Percentiles rank a stretch among this genome's conserved stretches.
Evolutionary conservation across 2,797 vertebrate genomes (phyloP).

Genomic region (Parauchenoglanis ngamensis): DNA sequence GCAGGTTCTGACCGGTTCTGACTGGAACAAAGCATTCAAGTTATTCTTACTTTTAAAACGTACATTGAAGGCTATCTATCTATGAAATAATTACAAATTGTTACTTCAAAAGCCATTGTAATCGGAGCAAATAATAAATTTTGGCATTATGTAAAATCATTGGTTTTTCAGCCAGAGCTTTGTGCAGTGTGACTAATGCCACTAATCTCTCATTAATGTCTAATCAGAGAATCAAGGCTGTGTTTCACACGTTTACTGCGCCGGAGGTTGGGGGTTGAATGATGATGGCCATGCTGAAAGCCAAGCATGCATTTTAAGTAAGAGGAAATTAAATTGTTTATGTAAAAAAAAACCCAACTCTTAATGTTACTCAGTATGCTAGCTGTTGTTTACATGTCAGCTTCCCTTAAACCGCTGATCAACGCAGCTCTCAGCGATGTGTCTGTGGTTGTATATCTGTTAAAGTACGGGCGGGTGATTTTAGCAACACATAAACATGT

Average conservation of each 20-base stretch:
- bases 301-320: slow-evolving; percentile 2
- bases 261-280: slow-evolving; percentile 9
- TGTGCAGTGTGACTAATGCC: slow-evolving; percentile 19
- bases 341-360: background rate
- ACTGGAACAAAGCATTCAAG: background rate
- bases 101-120: background rate
- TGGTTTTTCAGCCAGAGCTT: slow-evolving; percentile 4
- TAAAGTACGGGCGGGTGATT: background rate
- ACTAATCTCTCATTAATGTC: slow-evolving; percentile 41
- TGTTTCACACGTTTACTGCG: background rate
- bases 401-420: background rate
- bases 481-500: background rate
- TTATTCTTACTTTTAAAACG: background rate
- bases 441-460: background rate
- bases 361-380: slow-evolving; percentile 2
- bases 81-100: background rate
- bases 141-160: background rate
- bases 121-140: background rate
- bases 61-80: background rate
- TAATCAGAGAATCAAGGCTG: slow-evolving; percentile 12
- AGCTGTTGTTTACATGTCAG: background rate
- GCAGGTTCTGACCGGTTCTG: background rate
- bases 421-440: background rate
- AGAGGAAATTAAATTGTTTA: slow-evolving; percentile 13
- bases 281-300: slow-evolving; percentile 10